A percentile compares a stretch with the other conserved stretches of the same genome.
phyloP scores from a whole-genome alignment of 2,888 invertebrate genomes.

The Erebia ligea region DNA sequence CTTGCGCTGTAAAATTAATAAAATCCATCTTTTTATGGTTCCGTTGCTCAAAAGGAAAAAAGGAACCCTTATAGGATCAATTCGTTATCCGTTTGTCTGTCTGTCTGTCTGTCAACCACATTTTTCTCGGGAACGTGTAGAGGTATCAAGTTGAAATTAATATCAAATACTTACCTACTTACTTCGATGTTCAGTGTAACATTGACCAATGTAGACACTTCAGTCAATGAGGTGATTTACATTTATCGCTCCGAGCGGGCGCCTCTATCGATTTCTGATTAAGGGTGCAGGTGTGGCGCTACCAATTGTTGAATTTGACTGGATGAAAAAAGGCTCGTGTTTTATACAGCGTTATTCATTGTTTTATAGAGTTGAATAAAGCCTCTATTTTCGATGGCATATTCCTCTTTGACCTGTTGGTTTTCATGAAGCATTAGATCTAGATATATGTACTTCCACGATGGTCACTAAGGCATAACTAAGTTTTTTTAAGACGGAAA shows the following conservation, averaged over 20 bases:
- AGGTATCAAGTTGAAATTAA: no score
- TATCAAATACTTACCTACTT: no score
- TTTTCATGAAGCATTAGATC: not conserved
- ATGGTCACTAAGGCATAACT: no score
- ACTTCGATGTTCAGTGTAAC: conserved; percentile 52
- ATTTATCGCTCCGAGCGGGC: conserved; percentile 57
- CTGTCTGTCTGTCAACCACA: no score
- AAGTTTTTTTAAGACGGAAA: no score
- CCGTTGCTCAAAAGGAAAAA: no score
- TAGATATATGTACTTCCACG: no score
- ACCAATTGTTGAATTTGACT: conserved; percentile 28
- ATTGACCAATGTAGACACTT: conserved; percentile 60
- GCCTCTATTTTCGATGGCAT: not conserved
- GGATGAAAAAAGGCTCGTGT: conserved; percentile 15
- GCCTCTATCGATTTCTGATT: conserved; percentile 38
- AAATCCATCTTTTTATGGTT: not conserved
- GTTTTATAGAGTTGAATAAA: not conserved
- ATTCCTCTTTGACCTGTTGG: not conserved
- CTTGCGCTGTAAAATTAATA: not conserved
- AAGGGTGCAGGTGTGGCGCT: conserved; percentile 32
- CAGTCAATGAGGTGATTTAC: conserved; percentile 73
- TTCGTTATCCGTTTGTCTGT: no score
- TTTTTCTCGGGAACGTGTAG: no score
- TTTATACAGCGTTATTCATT: conserved; percentile 1
- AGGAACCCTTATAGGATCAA: no score